Base-by-base conservation (phyloP, 2,797 vertebrate genomes). In the Carapus acus region DNA sequence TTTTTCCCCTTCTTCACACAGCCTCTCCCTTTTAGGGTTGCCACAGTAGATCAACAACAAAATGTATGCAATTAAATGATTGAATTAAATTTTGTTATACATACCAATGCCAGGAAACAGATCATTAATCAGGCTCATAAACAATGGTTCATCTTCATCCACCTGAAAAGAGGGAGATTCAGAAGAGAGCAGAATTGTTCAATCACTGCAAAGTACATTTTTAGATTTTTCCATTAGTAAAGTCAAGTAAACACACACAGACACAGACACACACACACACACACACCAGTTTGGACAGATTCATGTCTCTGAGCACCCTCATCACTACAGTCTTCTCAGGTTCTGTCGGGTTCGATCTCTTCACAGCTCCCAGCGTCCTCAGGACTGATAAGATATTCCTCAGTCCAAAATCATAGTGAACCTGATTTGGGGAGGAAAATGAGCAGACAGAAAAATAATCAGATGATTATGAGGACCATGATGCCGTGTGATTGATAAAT, bases 231-330 rank as follows among this genome's bases (percentile, higher is more conserved):
- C 8, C 6, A 33, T 33, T 7, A 33, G 31, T 9, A 33, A 44
- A n/a, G n/a, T n/a, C n/a, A n/a, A n/a, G n/a, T n/a, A n/a, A n/a
- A n/a, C n/a, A n/a, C n/a, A n/a, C n/a, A n/a, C n/a, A n/a, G n/a
- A n/a, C n/a, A n/a, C n/a, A n/a, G n/a, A n/a, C n/a, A n/a, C n/a
- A n/a, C n/a, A 43, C n/a, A 54, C 44, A 31, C 19, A 49, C 36
- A 58, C 50, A 13, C 40, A 92, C 90, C 88, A 93, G 82, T 71
- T 93, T 92, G 60, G 91, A 92, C 21, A 92, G 86, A 80, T 93
- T 93, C 91, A 92, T 92, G 81, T 93, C 91, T 42, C 90, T 79
- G 31, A 92, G 86, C 64, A 93, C 90, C 70, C 91, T 88, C 91
- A 92, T 93, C 62, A 92, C 89, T 34, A 91, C 83, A 0, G 87